Evolutionary conservation across 2,888 invertebrate species (phyloP), one percentile per base, ranked within the genome.

Genomic region (Eupeodes latifasciatus): DNA sequence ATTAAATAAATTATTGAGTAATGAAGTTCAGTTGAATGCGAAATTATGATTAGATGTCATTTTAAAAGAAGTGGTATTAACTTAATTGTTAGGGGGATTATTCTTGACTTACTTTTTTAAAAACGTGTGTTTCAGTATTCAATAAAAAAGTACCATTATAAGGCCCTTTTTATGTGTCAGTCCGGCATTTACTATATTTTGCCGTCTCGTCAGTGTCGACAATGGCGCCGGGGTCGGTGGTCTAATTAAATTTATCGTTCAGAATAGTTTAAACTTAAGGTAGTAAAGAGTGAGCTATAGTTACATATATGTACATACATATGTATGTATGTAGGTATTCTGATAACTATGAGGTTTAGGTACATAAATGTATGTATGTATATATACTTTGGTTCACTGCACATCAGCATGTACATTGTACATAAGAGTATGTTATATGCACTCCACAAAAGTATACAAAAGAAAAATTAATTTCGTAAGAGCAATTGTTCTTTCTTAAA

Each of bases 231-330:
- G 49, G 10, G 47, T 12, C 6, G 34, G 55, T 57, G 67, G 34
- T 76, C 59, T 85, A 85, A 85, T 85, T 85, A 81, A 81, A 85
- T 85, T 81, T 72, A 67, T 72, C 75, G 16, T 71, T 55, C 40
- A 44, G 55, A 53, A 75, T 74, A 79, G 84, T 84, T 80, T 27
- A 80, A 80, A 80, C 69, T 80, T 55, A 16, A 44, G 78, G 59
- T 51, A 53, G 11, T 57, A 16, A n/a, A 51, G 51, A 34, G 62
- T 27, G 9, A 76, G 40, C 36, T 36, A 40, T 47, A n/a, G 3
- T 36, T 75, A 12, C 49, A 16, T 75, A 55, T 53, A 62, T 40
- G n/a, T n/a, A n/a, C n/a, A n/a, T n/a, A n/a, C n/a, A n/a, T n/a
- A n/a, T n/a, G n/a, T n/a, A n/a, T n/a, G n/a, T n/a, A n/a, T n/a